Conservation (phyloP, 2,113 vertebrate genomes). For the Urocolius indicus region DNA sequence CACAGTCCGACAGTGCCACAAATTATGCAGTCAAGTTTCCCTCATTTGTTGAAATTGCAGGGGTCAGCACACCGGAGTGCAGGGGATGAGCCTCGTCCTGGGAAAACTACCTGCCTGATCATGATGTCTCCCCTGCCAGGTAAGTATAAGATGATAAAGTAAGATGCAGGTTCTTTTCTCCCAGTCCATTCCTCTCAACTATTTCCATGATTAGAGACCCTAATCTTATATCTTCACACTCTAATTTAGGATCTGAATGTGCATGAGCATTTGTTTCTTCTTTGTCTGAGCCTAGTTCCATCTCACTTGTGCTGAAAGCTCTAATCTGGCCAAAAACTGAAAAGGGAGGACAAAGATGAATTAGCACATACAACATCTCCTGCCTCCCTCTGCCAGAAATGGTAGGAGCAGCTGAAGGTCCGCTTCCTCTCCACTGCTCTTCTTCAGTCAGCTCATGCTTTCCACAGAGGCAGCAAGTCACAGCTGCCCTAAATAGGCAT, state of each 20-base stretch:
- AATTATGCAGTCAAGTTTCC: too few relatives aligned
- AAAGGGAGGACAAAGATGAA: neutral
- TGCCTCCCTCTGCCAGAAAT: neutral
- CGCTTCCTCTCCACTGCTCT: neutral
- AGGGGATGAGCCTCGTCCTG: neutral
- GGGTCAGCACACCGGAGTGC: neutral
- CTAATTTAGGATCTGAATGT: neutral
- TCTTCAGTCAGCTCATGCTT: neutral
- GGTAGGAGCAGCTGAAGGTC: neutral
- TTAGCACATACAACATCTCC: neutral
- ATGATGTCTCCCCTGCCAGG: neutral
- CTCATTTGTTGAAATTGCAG: too few relatives aligned
- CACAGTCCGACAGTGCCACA: too few relatives aligned
- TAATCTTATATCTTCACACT: neutral
- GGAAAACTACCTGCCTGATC: neutral
- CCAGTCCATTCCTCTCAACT: neutral
- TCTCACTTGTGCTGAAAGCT: neutral
- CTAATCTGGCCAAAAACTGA: neutral
- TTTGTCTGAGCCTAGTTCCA: neutral
- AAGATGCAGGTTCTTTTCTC: neutral
- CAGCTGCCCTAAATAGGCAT: neutral
- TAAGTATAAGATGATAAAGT: neutral
- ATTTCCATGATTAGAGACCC: neutral
- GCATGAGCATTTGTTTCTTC: neutral
- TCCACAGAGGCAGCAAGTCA: neutral